These are phyloP conservation scores for Lycocorax pyrrhopterus DNA, from an alignment of 2,113 vertebrate genomes.

Conservation along the genomic window DNA sequence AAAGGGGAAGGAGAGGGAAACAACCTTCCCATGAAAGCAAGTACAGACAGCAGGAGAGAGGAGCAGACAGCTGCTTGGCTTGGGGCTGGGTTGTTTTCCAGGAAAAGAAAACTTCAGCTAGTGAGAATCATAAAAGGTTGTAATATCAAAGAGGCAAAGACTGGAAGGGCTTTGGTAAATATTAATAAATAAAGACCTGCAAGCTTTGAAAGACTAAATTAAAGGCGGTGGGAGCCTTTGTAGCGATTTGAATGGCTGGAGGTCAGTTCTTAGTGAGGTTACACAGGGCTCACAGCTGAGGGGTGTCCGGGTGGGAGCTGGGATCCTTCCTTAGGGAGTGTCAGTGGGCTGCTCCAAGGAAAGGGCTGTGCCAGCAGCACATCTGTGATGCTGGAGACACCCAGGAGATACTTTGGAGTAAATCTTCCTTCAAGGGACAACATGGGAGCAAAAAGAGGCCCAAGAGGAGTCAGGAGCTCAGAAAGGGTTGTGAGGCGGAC, in stretches of 20 bases:
- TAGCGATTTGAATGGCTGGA: not conserved
- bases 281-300: not conserved
- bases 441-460: not conserved
- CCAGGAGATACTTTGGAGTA: accelerated
- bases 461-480: not conserved
- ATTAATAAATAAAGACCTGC: not conserved
- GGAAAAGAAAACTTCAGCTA: not conserved
- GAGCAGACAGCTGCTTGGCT: not conserved
- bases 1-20: not conserved
- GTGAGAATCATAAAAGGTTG: not conserved
- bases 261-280: not conserved
- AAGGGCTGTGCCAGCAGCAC: not conserved
- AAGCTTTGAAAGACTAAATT: not conserved
- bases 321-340: not conserved
- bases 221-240: not conserved
- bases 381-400: not conserved
- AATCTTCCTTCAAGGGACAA: not conserved
- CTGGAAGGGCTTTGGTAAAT: not conserved
- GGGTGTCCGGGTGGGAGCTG: not conserved
- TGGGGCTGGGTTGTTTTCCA: not conserved
- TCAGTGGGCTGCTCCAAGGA: not conserved
- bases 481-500: not conserved
- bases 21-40: not conserved
- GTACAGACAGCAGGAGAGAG: not conserved
- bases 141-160: slow-evolving; percentile 1